Evolutionary conservation across 2,113 vertebrate species (phyloP).

Genomic region (Rhagologus leucostigma): DNA sequence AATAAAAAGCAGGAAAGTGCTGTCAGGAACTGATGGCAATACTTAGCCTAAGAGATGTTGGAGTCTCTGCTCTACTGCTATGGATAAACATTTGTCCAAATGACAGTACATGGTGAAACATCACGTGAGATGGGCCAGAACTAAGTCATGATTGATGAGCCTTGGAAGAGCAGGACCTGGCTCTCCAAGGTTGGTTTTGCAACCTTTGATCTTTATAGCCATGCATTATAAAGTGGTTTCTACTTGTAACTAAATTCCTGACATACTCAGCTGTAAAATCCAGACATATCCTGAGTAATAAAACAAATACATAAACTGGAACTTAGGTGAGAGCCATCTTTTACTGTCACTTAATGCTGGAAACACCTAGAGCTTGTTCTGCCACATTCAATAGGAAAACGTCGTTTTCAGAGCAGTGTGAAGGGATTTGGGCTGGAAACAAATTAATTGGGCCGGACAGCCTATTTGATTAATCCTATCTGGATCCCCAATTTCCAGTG

Average conservation of each 20-base stretch:
- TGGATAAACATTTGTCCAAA: constrained; percentile 17
- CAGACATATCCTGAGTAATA: constrained; percentile 74
- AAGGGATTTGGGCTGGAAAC: constrained; percentile 55
- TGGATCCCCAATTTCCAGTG: background rate
- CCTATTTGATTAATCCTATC: constrained; percentile 31
- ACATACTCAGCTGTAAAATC: constrained; percentile 75
- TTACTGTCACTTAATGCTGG: constrained; percentile 50
- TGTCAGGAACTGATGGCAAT: background rate
- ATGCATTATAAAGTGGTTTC: constrained; percentile 50
- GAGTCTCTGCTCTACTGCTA: background rate
- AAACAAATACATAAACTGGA: constrained; percentile 73
- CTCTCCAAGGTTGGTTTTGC: constrained; percentile 43
- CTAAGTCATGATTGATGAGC: constrained; percentile 45
- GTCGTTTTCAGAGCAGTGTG: background rate
- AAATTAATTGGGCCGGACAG: constrained; percentile 36
- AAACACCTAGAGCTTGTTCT: constrained; percentile 60
- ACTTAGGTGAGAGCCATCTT: constrained; percentile 64
- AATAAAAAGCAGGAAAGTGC: background rate
- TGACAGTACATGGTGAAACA: constrained; percentile 15
- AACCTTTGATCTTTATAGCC: constrained; percentile 65
- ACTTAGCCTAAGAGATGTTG: background rate
- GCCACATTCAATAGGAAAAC: background rate
- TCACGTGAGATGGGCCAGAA: constrained; percentile 41
- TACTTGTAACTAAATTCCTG: constrained; percentile 67
- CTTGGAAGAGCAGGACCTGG: constrained; percentile 31